phyloP scores from a whole-genome alignment of 2,113 vertebrate genomes.

The Larimichthys crocea region DNA sequence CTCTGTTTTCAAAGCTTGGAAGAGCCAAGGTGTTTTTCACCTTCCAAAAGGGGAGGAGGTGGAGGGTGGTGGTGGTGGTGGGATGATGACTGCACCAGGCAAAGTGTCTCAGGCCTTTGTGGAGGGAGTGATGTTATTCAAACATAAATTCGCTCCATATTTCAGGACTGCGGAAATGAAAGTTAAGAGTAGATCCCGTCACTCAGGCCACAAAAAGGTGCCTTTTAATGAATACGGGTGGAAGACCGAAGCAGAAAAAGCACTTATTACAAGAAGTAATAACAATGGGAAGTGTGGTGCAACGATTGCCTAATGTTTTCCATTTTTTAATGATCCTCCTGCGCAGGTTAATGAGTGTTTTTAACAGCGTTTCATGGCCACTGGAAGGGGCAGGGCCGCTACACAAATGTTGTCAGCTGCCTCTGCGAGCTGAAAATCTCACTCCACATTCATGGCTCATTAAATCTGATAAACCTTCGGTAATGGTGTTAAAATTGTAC shows the following conservation, averaged over 20 bases:
- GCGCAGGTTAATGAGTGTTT: conserved; percentile 38
- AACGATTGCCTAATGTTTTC: conserved; percentile 34
- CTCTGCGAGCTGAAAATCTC: conserved; percentile 41
- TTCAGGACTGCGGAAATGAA: conserved; percentile 58
- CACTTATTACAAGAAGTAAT: conserved; percentile 21
- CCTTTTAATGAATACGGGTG: conserved; percentile 30
- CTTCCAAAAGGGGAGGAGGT: conserved; percentile 36
- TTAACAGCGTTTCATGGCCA: conserved; percentile 42
- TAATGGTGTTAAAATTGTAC: conserved; percentile 69
- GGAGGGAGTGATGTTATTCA: conserved; percentile 59
- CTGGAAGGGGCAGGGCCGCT: conserved; percentile 39
- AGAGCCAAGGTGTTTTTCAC: conserved; percentile 76
- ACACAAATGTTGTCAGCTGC: conserved; percentile 42
- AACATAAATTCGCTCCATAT: conserved; percentile 65
- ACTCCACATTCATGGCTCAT: conserved; percentile 66
- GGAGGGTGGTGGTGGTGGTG: too few species aligned
- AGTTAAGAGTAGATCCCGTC: conserved; percentile 63
- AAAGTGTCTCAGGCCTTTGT: conserved; percentile 42
- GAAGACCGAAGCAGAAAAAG: conserved; percentile 10
- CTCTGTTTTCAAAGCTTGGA: conserved; percentile 75
- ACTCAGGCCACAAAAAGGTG: conserved; percentile 44
- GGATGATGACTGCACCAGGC: conserved; percentile 60
- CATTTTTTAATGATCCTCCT: conserved; percentile 47
- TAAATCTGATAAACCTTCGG: conserved; percentile 68
- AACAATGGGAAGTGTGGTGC: conserved; percentile 14